Conservation (phyloP, 2,113 vertebrate genomes). For the Prochilodus magdalenae region DNA sequence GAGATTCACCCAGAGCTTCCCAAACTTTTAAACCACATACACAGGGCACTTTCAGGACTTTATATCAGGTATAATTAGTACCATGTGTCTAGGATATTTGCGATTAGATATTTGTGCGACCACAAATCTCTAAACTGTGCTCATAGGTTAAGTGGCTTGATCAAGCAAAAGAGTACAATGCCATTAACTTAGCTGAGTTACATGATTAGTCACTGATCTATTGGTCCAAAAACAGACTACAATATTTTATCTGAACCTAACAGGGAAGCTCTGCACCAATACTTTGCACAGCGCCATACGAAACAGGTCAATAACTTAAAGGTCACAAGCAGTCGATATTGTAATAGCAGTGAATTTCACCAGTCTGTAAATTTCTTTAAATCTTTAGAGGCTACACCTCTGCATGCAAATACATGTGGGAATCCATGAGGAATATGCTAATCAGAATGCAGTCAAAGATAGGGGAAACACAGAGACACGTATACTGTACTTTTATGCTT, state of each 20-base stretch:
- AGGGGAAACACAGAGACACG: neutral
- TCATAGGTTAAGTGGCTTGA: neutral
- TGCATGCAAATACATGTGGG: slow-evolving; percentile 26
- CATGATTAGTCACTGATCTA: neutral
- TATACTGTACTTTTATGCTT: neutral
- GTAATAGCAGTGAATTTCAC: neutral
- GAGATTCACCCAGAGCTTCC: neutral
- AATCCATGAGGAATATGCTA: slow-evolving; percentile 14
- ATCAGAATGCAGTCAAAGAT: slow-evolving; percentile 14
- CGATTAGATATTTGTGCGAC: neutral
- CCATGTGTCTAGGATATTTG: neutral
- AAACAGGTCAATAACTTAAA: slow-evolving; percentile 15
- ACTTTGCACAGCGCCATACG: neutral
- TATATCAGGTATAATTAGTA: neutral
- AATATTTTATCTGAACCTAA: neutral
- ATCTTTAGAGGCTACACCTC: neutral
- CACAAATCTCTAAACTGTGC: neutral
- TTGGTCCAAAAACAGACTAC: neutral
- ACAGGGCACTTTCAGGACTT: too few species aligned
- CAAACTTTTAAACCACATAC: neutral
- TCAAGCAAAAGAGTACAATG: neutral
- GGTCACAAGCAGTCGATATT: slow-evolving; percentile 25
- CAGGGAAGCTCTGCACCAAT: slow-evolving; percentile 4
- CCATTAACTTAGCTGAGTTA: neutral
- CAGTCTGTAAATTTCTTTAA: neutral